These are phyloP conservation scores for Orchesella flavescens DNA, from an alignment of 2,888 invertebrate genomes.

Conservation along the genomic window DNA sequence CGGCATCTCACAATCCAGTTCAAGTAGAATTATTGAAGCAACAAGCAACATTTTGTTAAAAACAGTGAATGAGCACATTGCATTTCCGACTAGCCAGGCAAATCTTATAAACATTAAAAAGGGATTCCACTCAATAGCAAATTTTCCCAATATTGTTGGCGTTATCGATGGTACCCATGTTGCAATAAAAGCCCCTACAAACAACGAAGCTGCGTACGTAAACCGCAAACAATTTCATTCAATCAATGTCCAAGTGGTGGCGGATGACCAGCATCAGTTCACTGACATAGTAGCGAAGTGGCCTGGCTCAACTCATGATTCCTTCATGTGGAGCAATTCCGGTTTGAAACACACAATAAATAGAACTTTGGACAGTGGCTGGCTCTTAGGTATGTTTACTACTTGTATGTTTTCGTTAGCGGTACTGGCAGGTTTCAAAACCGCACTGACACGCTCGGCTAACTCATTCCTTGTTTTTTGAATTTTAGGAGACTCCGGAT, in stretches of 20 bases:
- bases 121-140: constrained; percentile 36
- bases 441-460: not conserved
- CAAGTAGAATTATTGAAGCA: constrained; percentile 24
- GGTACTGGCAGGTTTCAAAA: not conserved
- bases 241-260: constrained; percentile 70
- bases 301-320: constrained; percentile 70
- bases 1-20: constrained; percentile 39
- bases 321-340: constrained; percentile 63
- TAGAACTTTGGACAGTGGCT: constrained; percentile 31
- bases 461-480: constrained; percentile 3
- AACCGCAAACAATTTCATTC: constrained; percentile 69
- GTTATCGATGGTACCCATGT: constrained; percentile 70
- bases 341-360: not conserved
- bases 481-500: constrained; percentile 37
- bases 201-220: constrained; percentile 61
- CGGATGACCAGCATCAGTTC: constrained; percentile 51
- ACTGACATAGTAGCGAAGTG: constrained; percentile 65
- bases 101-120: constrained; percentile 12
- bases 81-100: not conserved
- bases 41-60: not conserved
- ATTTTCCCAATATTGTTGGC: constrained; percentile 69
- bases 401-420: too few species aligned
- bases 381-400: constrained; percentile 53
- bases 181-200: constrained; percentile 63
- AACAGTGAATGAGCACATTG: not conserved